Percentiles rank a stretch among this genome's conserved stretches.
Conservation (phyloP, 1,140 invertebrate genomes). For the Calephelis nemesis region DNA sequence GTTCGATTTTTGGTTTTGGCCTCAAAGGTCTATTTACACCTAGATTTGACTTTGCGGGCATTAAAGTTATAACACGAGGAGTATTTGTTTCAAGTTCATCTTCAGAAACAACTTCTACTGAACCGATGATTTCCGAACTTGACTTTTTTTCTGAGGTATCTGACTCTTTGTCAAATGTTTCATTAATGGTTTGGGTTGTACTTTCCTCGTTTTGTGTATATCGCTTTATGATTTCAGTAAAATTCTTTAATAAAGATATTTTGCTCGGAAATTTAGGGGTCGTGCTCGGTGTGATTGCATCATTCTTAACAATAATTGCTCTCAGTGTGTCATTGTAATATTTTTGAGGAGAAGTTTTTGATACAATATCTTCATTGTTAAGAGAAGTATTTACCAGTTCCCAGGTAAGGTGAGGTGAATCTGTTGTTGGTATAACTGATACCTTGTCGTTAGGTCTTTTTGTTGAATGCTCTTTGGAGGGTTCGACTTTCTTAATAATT, state of each 20-base stretch:
- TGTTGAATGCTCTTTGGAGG: slow-evolving; percentile 55
- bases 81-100: slow-evolving; percentile 67
- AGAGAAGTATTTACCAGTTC: slow-evolving; percentile 74
- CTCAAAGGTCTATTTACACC: slow-evolving; percentile 79
- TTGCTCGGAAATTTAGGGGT: slow-evolving; percentile 73
- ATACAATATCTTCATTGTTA: slow-evolving; percentile 57
- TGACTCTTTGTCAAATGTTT: neutral
- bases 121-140: slow-evolving; percentile 33
- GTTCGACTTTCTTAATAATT: slow-evolving; percentile 38
- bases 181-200: slow-evolving; percentile 33
- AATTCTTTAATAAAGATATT: slow-evolving; percentile 61
- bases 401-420: slow-evolving; percentile 68
- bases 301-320: slow-evolving; percentile 76
- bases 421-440: slow-evolving; percentile 66
- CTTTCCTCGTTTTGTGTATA: slow-evolving; percentile 45
- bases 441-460: slow-evolving; percentile 72
- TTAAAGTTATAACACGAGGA: slow-evolving; percentile 77
- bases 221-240: slow-evolving; percentile 68
- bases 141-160: slow-evolving; percentile 3
- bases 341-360: slow-evolving; percentile 66
- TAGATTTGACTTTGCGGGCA: slow-evolving; percentile 83
- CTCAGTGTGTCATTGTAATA: slow-evolving; percentile 77
- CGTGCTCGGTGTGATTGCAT: slow-evolving; percentile 65
- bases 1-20: slow-evolving; percentile 33
- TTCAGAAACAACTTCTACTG: slow-evolving; percentile 63